phyloP scores from a whole-genome alignment of 2,797 vertebrate genomes.

The Cyprinella venusta region DNA sequence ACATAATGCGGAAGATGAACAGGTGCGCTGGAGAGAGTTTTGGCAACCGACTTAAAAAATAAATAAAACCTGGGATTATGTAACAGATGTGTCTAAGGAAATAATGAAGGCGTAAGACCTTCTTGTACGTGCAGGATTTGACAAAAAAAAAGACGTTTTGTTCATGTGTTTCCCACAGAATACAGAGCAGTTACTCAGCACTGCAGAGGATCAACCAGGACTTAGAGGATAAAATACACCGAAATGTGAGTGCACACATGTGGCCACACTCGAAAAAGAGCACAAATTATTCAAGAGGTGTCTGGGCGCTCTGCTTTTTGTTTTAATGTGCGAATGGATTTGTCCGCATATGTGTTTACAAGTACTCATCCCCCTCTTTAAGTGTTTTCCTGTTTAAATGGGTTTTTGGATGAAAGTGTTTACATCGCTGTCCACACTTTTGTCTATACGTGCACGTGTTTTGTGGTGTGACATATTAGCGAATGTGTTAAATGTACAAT shows the following conservation, averaged over 20 bases:
- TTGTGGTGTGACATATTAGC: slow-evolving; percentile 15
- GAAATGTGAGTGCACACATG: slow-evolving; percentile 83
- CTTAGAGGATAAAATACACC: slow-evolving; percentile 95
- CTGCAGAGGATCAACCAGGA: slow-evolving; percentile 98
- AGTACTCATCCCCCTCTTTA: slow-evolving; percentile 51
- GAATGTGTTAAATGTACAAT: slow-evolving; percentile 35
- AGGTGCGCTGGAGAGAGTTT: background rate
- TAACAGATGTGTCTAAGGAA: background rate
- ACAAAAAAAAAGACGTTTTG: slow-evolving; percentile 1
- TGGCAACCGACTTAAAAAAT: background rate
- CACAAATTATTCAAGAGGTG: slow-evolving; percentile 12
- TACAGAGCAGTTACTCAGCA: slow-evolving; percentile 95
- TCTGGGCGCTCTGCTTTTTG: slow-evolving; percentile 7
- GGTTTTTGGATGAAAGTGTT: slow-evolving; percentile 25
- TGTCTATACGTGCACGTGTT: background rate
- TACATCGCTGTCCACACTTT: background rate
- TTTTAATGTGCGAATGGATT: slow-evolving; percentile 7
- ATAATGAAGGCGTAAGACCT: background rate
- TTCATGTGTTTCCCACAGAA: slow-evolving; percentile 76
- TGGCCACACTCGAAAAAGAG: background rate
- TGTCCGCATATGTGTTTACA: slow-evolving; percentile 21
- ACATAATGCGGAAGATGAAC: slow-evolving; percentile 9
- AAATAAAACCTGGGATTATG: background rate
- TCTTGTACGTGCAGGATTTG: slow-evolving; percentile 8
- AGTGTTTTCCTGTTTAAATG: slow-evolving; percentile 3